Base-by-base conservation (phyloP, 2,113 vertebrate genomes). In the Pelodiscus sinensis region DNA sequence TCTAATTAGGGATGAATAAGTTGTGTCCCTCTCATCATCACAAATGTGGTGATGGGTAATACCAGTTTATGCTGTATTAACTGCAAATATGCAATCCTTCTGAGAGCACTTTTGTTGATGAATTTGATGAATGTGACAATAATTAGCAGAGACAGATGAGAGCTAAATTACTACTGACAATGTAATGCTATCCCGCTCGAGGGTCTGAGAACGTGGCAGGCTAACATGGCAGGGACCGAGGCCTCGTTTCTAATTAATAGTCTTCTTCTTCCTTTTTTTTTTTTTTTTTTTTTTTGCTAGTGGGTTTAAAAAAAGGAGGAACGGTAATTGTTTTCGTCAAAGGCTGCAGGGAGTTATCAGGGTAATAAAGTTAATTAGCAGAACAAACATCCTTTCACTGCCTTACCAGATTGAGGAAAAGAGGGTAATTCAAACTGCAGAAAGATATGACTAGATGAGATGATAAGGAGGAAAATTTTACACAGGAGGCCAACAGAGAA, bases 291-390 rank as follows among this genome's bases (percentile, higher is more conserved):
- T 97, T 96, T 96, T 98, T 97, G 95, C 97, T 98, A 96, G 97
- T 91, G 94, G 92, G 96, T 55, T 16, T 65, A 90, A 93, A 96
- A 97, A 96, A 95, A 96, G 58, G 94, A 97, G 97, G 97, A 98
- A 98, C 96, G 98, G 98, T 99, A 99, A 99, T 99, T 99, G 99
- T 99, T 99, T 99, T 99, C 97, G 96, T 99, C 98, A 98, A 98
- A 99, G 99, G 98, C 99, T 98, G 99, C 98, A 98, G 99, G 99
- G 99, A 99, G 99, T 99, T 99, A 99, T 99, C 99, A 99, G 99
- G 98, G 99, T 99, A 99, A 99, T 99, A 99, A 99, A 99, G 99
- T 99, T 99, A 99, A 99, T 99, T 99, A 99, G 99, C 99, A 99
- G 99, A 99, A 99, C 99, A 99, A 99, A 99, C 99, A 99, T 98